Base-by-base conservation (phyloP, 1,140 invertebrate species). In the Caenorhabditis brenneri region DNA sequence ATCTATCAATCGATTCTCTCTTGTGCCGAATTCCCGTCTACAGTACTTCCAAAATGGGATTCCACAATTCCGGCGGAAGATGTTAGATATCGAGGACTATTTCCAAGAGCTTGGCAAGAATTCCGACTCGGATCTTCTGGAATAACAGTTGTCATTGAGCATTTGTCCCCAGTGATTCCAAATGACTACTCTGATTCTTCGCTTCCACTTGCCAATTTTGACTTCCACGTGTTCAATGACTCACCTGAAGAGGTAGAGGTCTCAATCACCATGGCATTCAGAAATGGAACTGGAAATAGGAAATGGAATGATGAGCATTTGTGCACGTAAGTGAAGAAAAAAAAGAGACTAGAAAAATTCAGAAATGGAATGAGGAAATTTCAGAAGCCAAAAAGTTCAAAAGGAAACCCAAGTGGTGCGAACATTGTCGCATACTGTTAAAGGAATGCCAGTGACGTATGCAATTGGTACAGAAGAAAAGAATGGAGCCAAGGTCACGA, bases 291-390 rank as follows among this genome's bases (percentile, higher is more conserved):
- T 33, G 94, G 95, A 9, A 92, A 93, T 84, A 94, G 15, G 46
- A 60, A 74, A 55, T 85, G 84, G 84, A 58, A 80, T 19, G 46
- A 49, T 27, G 84, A 85, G 39, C 15, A 36, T 19, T 24, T 78
- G 15, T 81, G 93, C 85, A 93, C 93, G 88, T 85, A 12, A 49
- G 80, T 49, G n/a, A n/a, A n/a, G n/a, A n/a, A n/a, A n/a, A n/a
- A n/a, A n/a, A n/a, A n/a, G n/a, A n/a, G n/a, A 24, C 93, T 97
- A 87, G 96, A 96, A 80, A 96, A 95, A 39, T 96, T 96, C 91
- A 95, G 96, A 91, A 96, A 95, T 92, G 42, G 49, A 78, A 46
- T 15, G 29, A n/a, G 31, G 0, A 6, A 36, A n/a, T 82, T 84
- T 84, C 55, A 69, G 74, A 48, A 48, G 42, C 19, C 49, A 48